Base-by-base conservation (phyloP, 2,797 vertebrate genomes). In the Hypotaenidia okinawae region DNA sequence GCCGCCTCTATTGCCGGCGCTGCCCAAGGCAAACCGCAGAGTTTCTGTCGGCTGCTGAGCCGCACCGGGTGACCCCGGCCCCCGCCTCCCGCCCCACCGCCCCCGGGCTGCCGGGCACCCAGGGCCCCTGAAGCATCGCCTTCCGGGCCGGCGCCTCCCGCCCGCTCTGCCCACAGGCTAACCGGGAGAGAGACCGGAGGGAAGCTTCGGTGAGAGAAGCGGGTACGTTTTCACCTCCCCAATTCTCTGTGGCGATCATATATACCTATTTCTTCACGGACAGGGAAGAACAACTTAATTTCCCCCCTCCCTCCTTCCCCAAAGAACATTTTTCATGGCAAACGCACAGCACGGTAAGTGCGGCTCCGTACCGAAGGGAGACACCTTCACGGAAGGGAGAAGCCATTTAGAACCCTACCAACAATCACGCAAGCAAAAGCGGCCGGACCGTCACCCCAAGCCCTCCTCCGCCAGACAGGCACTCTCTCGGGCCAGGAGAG, bases 321-420 rank as follows among this genome's bases (percentile, higher is more conserved):
- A 15, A 41, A n/a, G 8, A 33, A 3, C 28, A 18, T n/a, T 43
- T 32, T 27, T 14, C 67, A 16, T 2, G 12, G 55, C n/a, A 72
- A 84, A 89, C 10, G 8, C 66, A 43, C 69, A 35, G 59, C 59
- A 35, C 1, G 10, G 54, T 54, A 82, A 24, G 45, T 2, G 22
- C 58, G 41, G 63, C 37, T 55, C 13, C 13, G 5, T 4, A 30
- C 1, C 28, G 51, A 63, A 30, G 1, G 12, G 52, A n/a, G 72
- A 21, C 39, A 43, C 43, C 72, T 54, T 6, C 62, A 6, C 21
- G 3, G 16, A 52, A 18, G 16, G 45, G 21, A 23, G 21, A 5
- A 17, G 4, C 0, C 0, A 32, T 17, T 8, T 2, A 11, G 2
- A 49, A 2, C 10, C 10, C 33, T 4, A 12, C 0, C 39, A 16